Percentiles rank a stretch among this genome's conserved stretches.
Evolutionary conservation across 2,888 invertebrate species (phyloP).

Genomic region (Cheilosia vernalis): DNA sequence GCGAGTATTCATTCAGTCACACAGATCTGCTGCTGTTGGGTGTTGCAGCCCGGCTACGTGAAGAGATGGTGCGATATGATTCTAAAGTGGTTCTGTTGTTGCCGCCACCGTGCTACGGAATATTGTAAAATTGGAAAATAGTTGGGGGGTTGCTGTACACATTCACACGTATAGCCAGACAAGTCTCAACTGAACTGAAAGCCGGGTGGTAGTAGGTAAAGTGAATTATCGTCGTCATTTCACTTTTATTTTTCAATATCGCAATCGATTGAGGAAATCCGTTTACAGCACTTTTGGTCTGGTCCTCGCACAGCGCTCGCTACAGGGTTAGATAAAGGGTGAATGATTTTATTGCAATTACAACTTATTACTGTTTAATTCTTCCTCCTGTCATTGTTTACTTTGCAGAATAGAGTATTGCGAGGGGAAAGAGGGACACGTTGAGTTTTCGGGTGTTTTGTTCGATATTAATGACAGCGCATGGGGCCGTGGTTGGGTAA

Average conservation of each 20-base stretch:
- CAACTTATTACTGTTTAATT: constrained; percentile 61
- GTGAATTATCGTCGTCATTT: constrained; percentile 73
- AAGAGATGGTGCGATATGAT: constrained; percentile 66
- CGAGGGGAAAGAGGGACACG: neutral
- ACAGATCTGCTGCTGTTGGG: constrained; percentile 12
- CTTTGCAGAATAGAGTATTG: neutral
- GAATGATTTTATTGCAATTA: constrained; percentile 70
- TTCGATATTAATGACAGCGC: constrained; percentile 1
- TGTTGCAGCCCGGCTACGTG: constrained; percentile 19
- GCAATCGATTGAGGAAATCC: constrained; percentile 74
- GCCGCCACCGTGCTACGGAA: constrained; percentile 57
- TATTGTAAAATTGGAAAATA: constrained; percentile 67
- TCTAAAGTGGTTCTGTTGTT: constrained; percentile 64
- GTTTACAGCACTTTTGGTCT: constrained; percentile 67
- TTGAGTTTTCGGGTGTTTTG: constrained; percentile 30
- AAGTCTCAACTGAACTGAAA: constrained; percentile 1
- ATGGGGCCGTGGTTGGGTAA: constrained; percentile 42
- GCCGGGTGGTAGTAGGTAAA: constrained; percentile 48
- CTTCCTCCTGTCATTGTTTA: neutral
- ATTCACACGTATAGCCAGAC: neutral
- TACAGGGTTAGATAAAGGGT: constrained; percentile 21
- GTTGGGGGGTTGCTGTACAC: constrained; percentile 51
- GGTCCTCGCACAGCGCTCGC: constrained; percentile 9
- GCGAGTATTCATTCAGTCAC: constrained; percentile 62
- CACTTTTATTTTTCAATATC: constrained; percentile 70